Evolutionary conservation across 2,113 vertebrate genomes (phyloP), one percentile per base, ranked within the genome.

Genomic region (Triplophysa siluroides): DNA sequence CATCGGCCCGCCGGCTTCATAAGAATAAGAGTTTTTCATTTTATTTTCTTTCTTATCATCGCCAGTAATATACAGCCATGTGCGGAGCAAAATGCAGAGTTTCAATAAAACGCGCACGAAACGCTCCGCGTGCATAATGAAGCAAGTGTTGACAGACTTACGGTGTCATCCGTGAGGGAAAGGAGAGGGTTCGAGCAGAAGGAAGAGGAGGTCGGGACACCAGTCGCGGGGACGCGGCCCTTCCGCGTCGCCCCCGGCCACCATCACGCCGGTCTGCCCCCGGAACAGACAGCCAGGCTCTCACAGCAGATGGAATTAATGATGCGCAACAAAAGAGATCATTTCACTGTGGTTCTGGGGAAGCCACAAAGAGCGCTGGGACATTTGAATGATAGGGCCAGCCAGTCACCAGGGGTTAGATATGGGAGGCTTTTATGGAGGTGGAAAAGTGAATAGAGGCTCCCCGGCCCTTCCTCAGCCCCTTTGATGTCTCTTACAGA

Each of bases 271-370:
- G 87, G 87, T 85, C 88, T 88, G 88, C 89, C 91, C 80, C 89
- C 86, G 88, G 89, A 93, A 93, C 91, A 93, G 92, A 93, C 92
- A 93, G 90, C 89, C 88, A 85, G 84, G 86, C 76, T 84, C 87
- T 87, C 89, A 88, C 92, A 94, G 93, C 94, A 95, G 94, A 94
- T 94, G 92, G 93, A 91, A 94, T 92, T 94, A 94, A 95, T 93
- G 94, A 94, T 93, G 92, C 94, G 93, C 92, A 92, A 93, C 92
- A 94, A 95, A 94, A 92, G 92, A 94, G 94, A 92, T 94, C 90
- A 91, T 92, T 91, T 93, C 85, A 86, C 91, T 89, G 86, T 87
- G 90, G 91, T 92, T 88, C 78, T 64, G 90, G 86, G 89, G 90
- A 93, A 89, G 88, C 89, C 90, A 90, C 90, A 91, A 89, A 91